Evolutionary conservation across 2,113 vertebrate genomes (phyloP), one percentile per base, ranked within the genome.

Genomic region (Anoura caudifer): DNA sequence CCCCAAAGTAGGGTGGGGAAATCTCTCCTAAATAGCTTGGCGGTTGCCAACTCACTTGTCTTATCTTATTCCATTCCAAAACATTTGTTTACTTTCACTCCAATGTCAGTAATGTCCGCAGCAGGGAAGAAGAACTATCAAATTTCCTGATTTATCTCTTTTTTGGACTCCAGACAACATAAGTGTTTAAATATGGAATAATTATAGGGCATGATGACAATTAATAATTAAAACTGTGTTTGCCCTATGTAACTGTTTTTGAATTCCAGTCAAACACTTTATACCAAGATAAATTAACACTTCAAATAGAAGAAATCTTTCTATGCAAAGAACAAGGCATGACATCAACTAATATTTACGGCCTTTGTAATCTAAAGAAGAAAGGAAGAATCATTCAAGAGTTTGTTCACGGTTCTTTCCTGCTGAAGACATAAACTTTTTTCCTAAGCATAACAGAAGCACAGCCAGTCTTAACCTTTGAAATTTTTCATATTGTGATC

Each of bases 301-400:
- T 96, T 90, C 56, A 90, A 52, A 69, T 56, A 79, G 47, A 96
- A 96, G 47, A 96, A 95, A 87, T 61, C 5, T 76, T 85, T 89
- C 72, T 96, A 11, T 69, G 24, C 43, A 95, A 83, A 95, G 31
- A 83, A 59, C 10, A 89, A 76, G 17, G 5, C 86, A 7, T 88
- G 47, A 82, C 14, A n/a, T 93, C 31, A 79, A 16, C 69, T 85
- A 81, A 45, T 69, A 59, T 70, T 77, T 67, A 65, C 70, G 59
- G 38, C 26, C 63, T 80, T 94, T 80, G 33, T 15, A 86, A 59
- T 80, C 11, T 80, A 31, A 63, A 63, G 67, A 43, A 81, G 93
- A 90, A 92, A 31, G 50, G 59, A 95, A 83, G 47, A 91, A 22
- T 59, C 50, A 72, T 45, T 52, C 50, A 38, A 59, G 31, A 63